Percentiles rank a stretch among this genome's conserved stretches.
phyloP scores from a whole-genome alignment of 2,113 vertebrate genomes.

The Phaethornis superciliosus region DNA sequence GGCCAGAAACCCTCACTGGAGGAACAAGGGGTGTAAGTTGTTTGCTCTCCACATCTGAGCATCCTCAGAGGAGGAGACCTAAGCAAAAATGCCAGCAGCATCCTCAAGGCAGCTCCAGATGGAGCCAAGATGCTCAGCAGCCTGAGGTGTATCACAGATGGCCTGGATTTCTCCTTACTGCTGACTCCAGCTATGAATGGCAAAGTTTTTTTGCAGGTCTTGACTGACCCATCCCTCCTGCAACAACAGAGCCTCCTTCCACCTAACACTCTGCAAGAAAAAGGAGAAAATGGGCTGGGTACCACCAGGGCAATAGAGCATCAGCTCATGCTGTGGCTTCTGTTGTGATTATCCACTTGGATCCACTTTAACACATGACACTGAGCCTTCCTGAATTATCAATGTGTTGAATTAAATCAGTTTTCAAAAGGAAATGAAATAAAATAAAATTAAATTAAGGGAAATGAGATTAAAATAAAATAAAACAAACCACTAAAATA shows the following conservation, averaged over 20 bases:
- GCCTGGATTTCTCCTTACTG: neutral
- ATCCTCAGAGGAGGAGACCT: neutral
- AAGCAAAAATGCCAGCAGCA: neutral
- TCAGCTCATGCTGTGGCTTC: neutral
- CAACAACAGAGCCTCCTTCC: accelerated
- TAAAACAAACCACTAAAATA: too few species aligned
- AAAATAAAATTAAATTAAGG: too few species aligned
- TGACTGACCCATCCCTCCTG: accelerated
- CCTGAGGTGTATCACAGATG: constrained; percentile 36
- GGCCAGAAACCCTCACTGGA: neutral
- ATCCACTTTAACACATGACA: accelerated
- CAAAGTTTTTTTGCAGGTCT: neutral
- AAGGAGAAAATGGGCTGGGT: accelerated
- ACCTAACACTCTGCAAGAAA: neutral
- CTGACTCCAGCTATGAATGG: neutral
- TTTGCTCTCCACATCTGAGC: neutral
- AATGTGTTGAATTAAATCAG: neutral
- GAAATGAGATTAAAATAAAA: too few species aligned
- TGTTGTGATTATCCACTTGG: neutral
- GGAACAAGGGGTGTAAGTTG: neutral
- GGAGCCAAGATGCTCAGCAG: constrained; percentile 41
- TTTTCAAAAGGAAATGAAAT: neutral
- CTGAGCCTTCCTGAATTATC: neutral
- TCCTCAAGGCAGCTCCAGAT: constrained; percentile 37
- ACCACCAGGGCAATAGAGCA: neutral